phyloP scores from a whole-genome alignment of 2,888 invertebrate species.

The Steinernema hermaphroditum region DNA sequence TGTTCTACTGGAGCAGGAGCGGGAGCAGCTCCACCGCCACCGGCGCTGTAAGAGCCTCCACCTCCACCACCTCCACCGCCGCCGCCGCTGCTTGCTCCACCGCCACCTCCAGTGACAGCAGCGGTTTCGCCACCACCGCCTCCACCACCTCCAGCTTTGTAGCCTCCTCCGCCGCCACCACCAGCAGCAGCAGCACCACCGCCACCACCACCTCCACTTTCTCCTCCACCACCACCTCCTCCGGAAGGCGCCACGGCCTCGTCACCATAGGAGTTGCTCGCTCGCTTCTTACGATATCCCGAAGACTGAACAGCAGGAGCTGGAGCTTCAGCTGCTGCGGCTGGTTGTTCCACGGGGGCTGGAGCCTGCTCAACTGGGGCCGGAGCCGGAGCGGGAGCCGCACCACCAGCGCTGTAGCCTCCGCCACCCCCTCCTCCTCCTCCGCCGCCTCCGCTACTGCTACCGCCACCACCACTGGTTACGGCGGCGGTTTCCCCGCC shows the following conservation, averaged over 20 bases:
- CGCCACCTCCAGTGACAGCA: constrained; percentile 13
- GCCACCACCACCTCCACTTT: background rate
- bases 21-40: background rate
- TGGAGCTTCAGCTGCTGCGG: constrained; percentile 20
- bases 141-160: constrained; percentile 1
- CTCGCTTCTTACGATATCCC: constrained; percentile 36
- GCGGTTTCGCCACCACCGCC: background rate
- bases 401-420: constrained; percentile 19
- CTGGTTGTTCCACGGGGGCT: background rate
- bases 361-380: background rate
- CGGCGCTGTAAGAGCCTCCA: background rate
- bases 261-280: constrained; percentile 38
- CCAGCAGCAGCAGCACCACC: background rate
- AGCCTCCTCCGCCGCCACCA: constrained; percentile 29
- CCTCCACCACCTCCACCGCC: constrained; percentile 32
- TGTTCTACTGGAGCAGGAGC: background rate
- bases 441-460: constrained; percentile 30
- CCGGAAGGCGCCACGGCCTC: constrained; percentile 18
- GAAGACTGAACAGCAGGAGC: constrained; percentile 26
- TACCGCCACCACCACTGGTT: constrained; percentile 2
- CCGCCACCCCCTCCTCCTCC: constrained; percentile 27
- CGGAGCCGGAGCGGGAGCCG: background rate
- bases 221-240: background rate
- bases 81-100: constrained; percentile 23
- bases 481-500: constrained; percentile 16